Evolutionary conservation across 2,888 invertebrate genomes (phyloP).

Genomic region (Mesorhabditis sp.): DNA sequence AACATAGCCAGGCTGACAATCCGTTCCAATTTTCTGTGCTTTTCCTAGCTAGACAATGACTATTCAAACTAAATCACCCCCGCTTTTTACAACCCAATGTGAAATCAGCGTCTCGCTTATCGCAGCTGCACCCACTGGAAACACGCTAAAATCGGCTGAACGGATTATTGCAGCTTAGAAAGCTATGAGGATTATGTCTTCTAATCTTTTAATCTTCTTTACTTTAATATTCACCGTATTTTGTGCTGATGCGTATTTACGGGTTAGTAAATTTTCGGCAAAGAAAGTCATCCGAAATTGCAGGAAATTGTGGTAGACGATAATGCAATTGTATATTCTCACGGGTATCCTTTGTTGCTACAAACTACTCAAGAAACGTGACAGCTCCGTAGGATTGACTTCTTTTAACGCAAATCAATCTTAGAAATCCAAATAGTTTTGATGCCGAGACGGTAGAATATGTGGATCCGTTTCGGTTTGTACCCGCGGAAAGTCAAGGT

Average conservation of each 20-base stretch:
- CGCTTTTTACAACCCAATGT: too few relatives aligned
- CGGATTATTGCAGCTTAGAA: too few relatives aligned
- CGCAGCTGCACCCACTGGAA: too few relatives aligned
- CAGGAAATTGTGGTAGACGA: constrained; percentile 2
- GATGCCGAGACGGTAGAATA: not conserved
- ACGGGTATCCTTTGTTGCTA: constrained; percentile 1
- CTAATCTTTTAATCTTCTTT: too few relatives aligned
- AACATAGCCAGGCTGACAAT: too few relatives aligned
- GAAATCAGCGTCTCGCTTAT: too few relatives aligned
- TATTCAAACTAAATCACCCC: too few relatives aligned
- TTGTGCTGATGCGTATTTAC: not conserved
- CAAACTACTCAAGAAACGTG: constrained; percentile 1
- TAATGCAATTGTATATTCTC: not conserved
- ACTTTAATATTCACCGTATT: too few relatives aligned
- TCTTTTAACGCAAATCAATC: not conserved
- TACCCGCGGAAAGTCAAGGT: not conserved
- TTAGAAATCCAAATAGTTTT: not conserved
- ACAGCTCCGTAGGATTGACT: not conserved
- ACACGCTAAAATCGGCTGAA: too few relatives aligned
- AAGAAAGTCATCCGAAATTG: not conserved
- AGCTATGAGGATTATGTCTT: too few relatives aligned
- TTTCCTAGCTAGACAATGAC: too few relatives aligned
- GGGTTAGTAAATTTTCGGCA: not conserved
- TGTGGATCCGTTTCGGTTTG: not conserved
- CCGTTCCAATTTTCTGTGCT: too few relatives aligned